phyloP scores from a whole-genome alignment of 2,797 vertebrate species.

The Urocyon cinereoargenteus region DNA sequence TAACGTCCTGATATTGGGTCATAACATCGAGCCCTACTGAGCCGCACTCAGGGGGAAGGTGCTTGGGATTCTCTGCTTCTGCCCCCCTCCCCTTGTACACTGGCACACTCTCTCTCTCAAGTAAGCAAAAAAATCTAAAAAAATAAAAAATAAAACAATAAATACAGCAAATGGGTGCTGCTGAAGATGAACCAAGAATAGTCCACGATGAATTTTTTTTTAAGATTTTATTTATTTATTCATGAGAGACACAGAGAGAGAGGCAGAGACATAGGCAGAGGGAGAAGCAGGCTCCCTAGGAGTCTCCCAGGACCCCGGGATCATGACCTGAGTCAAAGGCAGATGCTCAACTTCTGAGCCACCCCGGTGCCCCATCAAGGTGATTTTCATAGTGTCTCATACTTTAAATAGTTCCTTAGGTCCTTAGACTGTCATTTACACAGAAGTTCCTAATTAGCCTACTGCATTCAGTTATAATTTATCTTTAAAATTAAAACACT shows the following conservation, averaged over 20 bases:
- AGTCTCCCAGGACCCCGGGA: too few relatives aligned
- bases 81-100: neutral
- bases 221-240: too few relatives aligned
- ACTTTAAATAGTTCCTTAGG: slow-evolving; percentile 49
- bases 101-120: neutral
- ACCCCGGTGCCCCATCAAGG: neutral
- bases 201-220: neutral
- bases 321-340: too few relatives aligned
- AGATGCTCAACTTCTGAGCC: too few relatives aligned
- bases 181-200: slow-evolving; percentile 65
- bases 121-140: neutral
- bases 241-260: too few relatives aligned
- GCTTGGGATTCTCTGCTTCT: neutral
- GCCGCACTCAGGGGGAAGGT: neutral
- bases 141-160: neutral
- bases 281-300: too few relatives aligned
- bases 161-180: neutral
- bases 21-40: neutral
- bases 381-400: slow-evolving; percentile 55
- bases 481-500: neutral
- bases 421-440: neutral
- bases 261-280: too few relatives aligned
- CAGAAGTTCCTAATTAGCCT: neutral
- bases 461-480: neutral
- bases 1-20: neutral